phyloP scores from a whole-genome alignment of 2,888 invertebrate genomes.

The Caenorhabditis sulstoni region DNA sequence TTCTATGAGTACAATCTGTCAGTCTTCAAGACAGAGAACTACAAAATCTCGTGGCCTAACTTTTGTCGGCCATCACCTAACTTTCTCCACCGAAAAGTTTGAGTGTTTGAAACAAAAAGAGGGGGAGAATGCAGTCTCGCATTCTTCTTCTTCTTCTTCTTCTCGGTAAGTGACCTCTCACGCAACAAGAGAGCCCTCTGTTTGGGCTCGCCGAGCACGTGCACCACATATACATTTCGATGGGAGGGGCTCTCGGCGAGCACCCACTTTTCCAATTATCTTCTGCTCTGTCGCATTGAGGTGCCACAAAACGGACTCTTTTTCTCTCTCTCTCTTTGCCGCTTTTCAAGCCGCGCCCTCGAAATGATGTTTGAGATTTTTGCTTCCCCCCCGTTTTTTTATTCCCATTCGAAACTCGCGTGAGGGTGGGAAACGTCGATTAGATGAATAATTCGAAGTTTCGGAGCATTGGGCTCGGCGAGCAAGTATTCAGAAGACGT shows the following conservation, averaged over 20 bases:
- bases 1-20: too few species aligned
- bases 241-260: conserved; percentile 8
- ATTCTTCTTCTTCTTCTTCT: too few species aligned
- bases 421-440: not conserved
- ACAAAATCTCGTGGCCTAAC: not conserved
- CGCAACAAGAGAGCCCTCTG: conserved; percentile 26
- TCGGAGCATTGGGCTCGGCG: not conserved
- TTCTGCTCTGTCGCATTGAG: conserved; percentile 50
- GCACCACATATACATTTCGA: conserved; percentile 45
- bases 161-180: conserved; percentile 33
- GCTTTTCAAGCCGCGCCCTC: not conserved
- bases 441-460: conserved; percentile 18
- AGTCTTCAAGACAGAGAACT: too few species aligned
- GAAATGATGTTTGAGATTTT: conserved; percentile 40
- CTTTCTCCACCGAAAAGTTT: too few species aligned
- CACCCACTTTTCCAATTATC: conserved; percentile 50
- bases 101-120: not conserved
- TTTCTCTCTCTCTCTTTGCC: too few species aligned
- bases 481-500: not conserved
- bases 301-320: conserved; percentile 17
- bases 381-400: too few species aligned
- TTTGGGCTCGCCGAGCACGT: conserved; percentile 10
- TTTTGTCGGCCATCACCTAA: not conserved
- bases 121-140: not conserved
- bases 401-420: not conserved